Base-by-base conservation (phyloP, 2,113 vertebrate genomes). In the Onychorhynchus coronatus region DNA sequence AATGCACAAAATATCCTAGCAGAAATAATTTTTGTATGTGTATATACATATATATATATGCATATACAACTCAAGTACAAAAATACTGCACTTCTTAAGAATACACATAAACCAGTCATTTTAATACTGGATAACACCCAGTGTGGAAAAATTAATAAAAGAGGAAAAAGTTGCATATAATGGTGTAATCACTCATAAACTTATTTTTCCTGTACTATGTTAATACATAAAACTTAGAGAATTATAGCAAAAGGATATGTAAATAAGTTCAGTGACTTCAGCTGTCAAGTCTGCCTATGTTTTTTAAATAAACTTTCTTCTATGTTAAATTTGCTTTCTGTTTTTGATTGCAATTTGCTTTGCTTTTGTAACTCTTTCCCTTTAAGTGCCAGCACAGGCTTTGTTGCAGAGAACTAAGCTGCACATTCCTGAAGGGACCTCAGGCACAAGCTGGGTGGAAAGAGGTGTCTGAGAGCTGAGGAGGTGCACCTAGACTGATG, bases 401-500 rank as follows among this genome's bases (percentile, higher is more conserved):
- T 56, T 3, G 4, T 31, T 74, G 12, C 47, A 61, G 12, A 61
- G 6, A 33, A 35, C 21, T 42, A 61, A 55, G 9, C 16, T 82
- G 18, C 3, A 2, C 0, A 1, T 50, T 78, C 16, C 50, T 59
- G 79, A 63, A 39, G 27, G 14, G 16, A 79, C 11, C 7, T 24
- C 25, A 7, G 20, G 8, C 35, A 79, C 0, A 0, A 68, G 15
- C 20, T 42, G 41, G 20, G 16, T 3, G 1, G 50, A 74, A 76
- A 53, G 50, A 50, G 9, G 15, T 12, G 56, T 4, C 5, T 59
- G 52, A 85, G 19, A 6, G 0, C 14, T 49, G 39, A 73, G 44
- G 33, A 73, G 8, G 12, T 66, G 11, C 13, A 3, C 37, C 22
- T 42, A 89, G 47, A 41, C 23, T 42, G 42, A 65, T 22, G 14